Evolutionary conservation across 2,888 invertebrate genomes (phyloP), one percentile per base, ranked within the genome.

Genomic region (Agrotis ipsilon): DNA sequence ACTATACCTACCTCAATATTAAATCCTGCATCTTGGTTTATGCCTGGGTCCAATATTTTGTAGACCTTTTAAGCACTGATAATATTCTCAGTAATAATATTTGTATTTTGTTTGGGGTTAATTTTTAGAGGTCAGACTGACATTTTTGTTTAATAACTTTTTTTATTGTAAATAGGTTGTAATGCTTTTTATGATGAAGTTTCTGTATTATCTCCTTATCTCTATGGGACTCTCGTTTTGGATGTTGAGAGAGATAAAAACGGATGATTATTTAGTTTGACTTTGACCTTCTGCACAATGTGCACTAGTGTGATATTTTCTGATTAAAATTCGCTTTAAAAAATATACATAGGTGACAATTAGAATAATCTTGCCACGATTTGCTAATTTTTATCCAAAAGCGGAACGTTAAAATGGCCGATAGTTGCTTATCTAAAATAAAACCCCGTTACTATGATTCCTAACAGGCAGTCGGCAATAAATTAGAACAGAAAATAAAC

Each of bases 401-500:
- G n/a, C 3, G 18, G 7, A 49, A 18, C 49, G 60, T 39, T 52
- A 51, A 74, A 57, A 48, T 49, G 68, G 32, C 3, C 11, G 21
- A 27, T 48, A 66, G 21, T 21, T 68, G 46, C 39, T 43, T 5
- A 45, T 70, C 49, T 62, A 62, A 71, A 74, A 81, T 76, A 78
- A 77, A 68, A 67, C 48, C 48, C 54, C 67, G 69, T 66, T 75
- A 66, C 74, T 80, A 66, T 70, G 70, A 75, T 77, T 74, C 59
- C 58, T 57, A 72, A 52, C 74, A 68, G 63, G 70, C 82, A 68
- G 63, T 61, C 59, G 18, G 79, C 77, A 78, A 84, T 86, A 86
- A 89, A 86, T 85, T 80, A 82, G 68, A 70, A 71, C 39, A 72
- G 55, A 84, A 86, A 88, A 84, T 86, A 85, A 83, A 86, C 83